A percentile compares a stretch with the other conserved stretches of the same genome.
Conservation (phyloP, 2,113 vertebrate species). For the Microtus ochrogaster region DNA sequence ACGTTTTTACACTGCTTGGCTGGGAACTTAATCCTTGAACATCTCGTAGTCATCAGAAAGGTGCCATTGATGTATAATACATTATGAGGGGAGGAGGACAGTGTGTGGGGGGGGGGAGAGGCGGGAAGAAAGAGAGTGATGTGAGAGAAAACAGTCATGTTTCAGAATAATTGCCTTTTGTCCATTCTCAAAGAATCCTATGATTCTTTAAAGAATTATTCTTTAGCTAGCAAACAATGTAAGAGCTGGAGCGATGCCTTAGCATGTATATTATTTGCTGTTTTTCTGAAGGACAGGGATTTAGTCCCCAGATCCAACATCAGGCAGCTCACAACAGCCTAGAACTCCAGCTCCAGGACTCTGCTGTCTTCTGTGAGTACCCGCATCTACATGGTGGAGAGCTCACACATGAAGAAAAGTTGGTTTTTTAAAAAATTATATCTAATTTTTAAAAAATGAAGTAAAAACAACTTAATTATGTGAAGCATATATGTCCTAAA, state of each 20-base stretch:
- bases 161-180: not conserved
- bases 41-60: not conserved
- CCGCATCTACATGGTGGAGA: not conserved
- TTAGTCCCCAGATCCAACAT: not conserved
- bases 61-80: not conserved
- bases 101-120: rapidly evolving
- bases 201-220: not conserved
- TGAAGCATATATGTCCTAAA: not conserved
- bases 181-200: not conserved
- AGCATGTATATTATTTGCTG: not conserved
- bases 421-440: not conserved
- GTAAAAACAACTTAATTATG: not conserved
- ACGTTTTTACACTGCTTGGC: not conserved
- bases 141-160: not conserved
- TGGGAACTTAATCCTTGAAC: not conserved
- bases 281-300: not conserved
- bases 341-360: not conserved
- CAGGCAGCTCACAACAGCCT: not conserved
- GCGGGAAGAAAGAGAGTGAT: not conserved
- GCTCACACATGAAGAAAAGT: not conserved
- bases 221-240: not conserved
- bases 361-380: not conserved
- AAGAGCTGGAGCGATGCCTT: not conserved
- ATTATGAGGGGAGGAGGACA: not conserved
- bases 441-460: not conserved